Percentiles rank a stretch among this genome's conserved stretches.
These are phyloP conservation scores for Vimba vimba DNA, from an alignment of 2,113 vertebrate genomes.

Conservation along the genomic window DNA sequence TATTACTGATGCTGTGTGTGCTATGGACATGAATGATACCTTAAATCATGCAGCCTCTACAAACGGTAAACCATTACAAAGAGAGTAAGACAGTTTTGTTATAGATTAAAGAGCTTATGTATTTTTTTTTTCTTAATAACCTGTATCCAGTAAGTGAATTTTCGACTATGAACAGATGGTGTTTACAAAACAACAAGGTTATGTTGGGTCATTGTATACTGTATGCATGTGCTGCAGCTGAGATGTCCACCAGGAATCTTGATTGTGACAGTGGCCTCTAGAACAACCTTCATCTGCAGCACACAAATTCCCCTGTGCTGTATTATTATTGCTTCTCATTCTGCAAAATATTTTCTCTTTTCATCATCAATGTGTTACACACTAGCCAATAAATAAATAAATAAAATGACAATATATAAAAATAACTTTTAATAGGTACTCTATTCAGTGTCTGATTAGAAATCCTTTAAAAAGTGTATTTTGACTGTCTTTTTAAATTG, in stretches of 20 bases:
- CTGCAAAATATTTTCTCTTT: background rate
- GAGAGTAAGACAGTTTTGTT: background rate
- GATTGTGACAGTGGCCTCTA: background rate
- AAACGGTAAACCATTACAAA: background rate
- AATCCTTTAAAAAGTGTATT: too few species aligned
- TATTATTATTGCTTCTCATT: background rate
- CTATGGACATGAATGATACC: background rate
- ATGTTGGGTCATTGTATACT: background rate
- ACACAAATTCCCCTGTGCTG: background rate
- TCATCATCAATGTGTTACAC: background rate
- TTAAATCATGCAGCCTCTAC: background rate
- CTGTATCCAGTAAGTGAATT: background rate
- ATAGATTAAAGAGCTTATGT: background rate
- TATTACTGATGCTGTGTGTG: background rate
- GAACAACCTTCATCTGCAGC: background rate
- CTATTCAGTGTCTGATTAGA: too few species aligned
- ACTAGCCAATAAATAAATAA: too few species aligned
- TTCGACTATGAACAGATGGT: background rate
- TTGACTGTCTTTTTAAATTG: too few species aligned
- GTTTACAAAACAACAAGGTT: background rate
- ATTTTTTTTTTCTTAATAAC: background rate
- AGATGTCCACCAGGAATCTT: constrained; percentile 1
- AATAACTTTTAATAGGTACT: too few species aligned
- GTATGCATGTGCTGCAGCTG: background rate
- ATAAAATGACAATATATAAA: too few species aligned